Evolutionary conservation across 2,797 vertebrate genomes (phyloP).

Genomic region (Danionella dracula): DNA sequence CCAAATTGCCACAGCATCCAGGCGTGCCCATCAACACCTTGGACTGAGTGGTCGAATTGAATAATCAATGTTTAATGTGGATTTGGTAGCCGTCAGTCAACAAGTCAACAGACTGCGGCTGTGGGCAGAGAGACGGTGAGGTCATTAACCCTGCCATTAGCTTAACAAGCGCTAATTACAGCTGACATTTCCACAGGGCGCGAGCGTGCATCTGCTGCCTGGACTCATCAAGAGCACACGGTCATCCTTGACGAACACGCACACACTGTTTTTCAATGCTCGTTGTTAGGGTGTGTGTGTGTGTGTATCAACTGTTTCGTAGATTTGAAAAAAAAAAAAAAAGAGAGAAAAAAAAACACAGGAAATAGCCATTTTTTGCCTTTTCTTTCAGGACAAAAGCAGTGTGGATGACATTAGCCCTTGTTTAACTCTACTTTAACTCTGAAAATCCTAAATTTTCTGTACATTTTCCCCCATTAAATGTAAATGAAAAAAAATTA

Average conservation of each 20-base stretch:
- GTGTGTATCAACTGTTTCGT: slow-evolving; percentile 42
- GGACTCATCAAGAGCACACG: slow-evolving; percentile 16
- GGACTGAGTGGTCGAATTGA: not conserved
- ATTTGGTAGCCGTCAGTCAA: slow-evolving; percentile 22
- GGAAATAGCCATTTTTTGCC: slow-evolving; percentile 44
- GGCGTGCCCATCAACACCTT: slow-evolving; percentile 12
- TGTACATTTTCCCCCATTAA: too few species aligned
- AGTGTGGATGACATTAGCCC: slow-evolving; percentile 49
- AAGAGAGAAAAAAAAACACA: too few species aligned
- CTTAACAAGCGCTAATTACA: slow-evolving; percentile 49
- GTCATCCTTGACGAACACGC: slow-evolving; percentile 3
- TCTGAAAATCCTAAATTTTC: too few species aligned
- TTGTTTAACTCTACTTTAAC: too few species aligned
- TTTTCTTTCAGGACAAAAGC: slow-evolving; percentile 57
- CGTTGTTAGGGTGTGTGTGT: too few species aligned
- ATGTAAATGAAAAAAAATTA: too few species aligned
- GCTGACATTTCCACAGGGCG: slow-evolving; percentile 46
- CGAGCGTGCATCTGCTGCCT: slow-evolving; percentile 33
- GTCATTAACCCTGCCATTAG: slow-evolving; percentile 45
- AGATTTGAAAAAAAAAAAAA: slow-evolving; percentile 57
- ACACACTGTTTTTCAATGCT: too few species aligned
- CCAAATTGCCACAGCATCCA: not conserved
- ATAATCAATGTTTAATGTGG: slow-evolving; percentile 12
- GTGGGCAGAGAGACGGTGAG: slow-evolving; percentile 29
- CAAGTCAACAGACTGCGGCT: slow-evolving; percentile 23